These are phyloP conservation scores for Bagarius yarrelli DNA, from an alignment of 2,113 vertebrate genomes.

Conservation along the genomic window DNA sequence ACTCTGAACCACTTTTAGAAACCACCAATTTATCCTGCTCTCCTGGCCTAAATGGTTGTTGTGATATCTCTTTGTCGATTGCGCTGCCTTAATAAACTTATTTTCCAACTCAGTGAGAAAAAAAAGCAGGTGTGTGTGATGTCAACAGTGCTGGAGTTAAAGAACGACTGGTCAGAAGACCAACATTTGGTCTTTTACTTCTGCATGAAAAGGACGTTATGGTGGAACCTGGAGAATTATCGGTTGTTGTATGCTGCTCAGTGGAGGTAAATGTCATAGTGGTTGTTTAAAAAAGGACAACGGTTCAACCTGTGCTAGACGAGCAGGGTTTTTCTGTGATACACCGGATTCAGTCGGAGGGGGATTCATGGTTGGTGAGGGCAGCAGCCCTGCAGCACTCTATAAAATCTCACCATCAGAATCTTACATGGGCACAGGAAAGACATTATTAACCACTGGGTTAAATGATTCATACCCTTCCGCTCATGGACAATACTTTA, in stretches of 20 bases:
- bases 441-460: constrained; percentile 70
- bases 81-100: constrained; percentile 66
- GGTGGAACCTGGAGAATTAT: constrained; percentile 22
- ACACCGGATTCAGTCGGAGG: constrained; percentile 57
- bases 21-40: constrained; percentile 49
- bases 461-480: constrained; percentile 56
- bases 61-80: constrained; percentile 57
- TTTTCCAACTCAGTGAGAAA: constrained; percentile 77
- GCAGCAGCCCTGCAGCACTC: constrained; percentile 52
- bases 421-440: constrained; percentile 70
- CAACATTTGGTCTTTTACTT: constrained; percentile 37
- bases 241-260: constrained; percentile 30
- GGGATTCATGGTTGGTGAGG: constrained; percentile 41
- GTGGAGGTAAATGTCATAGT: constrained; percentile 32
- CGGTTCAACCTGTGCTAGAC: constrained; percentile 56
- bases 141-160: constrained; percentile 64
- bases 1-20: constrained; percentile 49
- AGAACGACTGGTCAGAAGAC: constrained; percentile 54
- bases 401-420: constrained; percentile 62
- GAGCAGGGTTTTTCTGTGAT: constrained; percentile 50
- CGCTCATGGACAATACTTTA: constrained; percentile 47
- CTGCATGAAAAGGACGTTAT: constrained; percentile 45
- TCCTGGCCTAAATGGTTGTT: constrained; percentile 53
- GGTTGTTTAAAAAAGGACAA: constrained; percentile 53
- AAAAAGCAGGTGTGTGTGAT: constrained; percentile 51